Evolutionary conservation across 2,797 vertebrate species (phyloP).

Genomic region (Melanotaenia parkinsoni): DNA sequence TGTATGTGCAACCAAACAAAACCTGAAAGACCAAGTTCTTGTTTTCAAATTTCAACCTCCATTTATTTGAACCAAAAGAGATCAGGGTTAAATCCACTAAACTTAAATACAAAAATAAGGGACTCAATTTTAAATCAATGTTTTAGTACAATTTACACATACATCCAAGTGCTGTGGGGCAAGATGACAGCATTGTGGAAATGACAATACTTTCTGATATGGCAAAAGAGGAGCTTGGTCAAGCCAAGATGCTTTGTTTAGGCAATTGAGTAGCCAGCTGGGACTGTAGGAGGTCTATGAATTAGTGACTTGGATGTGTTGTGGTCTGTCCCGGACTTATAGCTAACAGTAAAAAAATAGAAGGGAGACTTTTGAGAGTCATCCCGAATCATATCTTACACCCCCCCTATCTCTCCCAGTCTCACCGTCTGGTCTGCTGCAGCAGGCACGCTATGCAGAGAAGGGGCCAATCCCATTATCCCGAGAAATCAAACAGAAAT

Average conservation of each 20-base stretch:
- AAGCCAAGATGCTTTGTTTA: constrained; percentile 72
- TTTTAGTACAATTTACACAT: constrained; percentile 77
- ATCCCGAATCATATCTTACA: constrained; percentile 64
- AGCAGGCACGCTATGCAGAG: constrained; percentile 65
- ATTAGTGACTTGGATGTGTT: constrained; percentile 66
- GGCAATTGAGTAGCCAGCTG: constrained; percentile 68
- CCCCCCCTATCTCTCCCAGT: constrained; percentile 36
- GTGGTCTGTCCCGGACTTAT: constrained; percentile 71
- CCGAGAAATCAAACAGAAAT: constrained; percentile 64
- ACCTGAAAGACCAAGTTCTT: constrained; percentile 60
- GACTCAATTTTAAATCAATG: constrained; percentile 76
- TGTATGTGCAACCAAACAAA: constrained; percentile 62
- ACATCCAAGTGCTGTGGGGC: constrained; percentile 76
- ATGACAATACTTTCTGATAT: constrained; percentile 72
- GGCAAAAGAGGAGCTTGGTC: constrained; percentile 69
- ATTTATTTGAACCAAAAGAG: constrained; percentile 80
- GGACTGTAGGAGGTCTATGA: constrained; percentile 58
- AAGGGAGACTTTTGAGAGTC: constrained; percentile 73
- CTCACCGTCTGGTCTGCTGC: constrained; percentile 75
- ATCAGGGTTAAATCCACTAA: constrained; percentile 77
- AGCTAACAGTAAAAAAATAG: constrained; percentile 83
- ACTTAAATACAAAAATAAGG: constrained; percentile 84
- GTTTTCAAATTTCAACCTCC: constrained; percentile 78
- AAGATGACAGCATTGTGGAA: constrained; percentile 76
- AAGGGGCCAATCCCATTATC: constrained; percentile 58